A percentile compares a stretch with the other conserved stretches of the same genome.
These are phyloP conservation scores for Spatulosminthurus flaviceps DNA, from an alignment of 2,888 invertebrate genomes.

Conservation along the genomic window DNA sequence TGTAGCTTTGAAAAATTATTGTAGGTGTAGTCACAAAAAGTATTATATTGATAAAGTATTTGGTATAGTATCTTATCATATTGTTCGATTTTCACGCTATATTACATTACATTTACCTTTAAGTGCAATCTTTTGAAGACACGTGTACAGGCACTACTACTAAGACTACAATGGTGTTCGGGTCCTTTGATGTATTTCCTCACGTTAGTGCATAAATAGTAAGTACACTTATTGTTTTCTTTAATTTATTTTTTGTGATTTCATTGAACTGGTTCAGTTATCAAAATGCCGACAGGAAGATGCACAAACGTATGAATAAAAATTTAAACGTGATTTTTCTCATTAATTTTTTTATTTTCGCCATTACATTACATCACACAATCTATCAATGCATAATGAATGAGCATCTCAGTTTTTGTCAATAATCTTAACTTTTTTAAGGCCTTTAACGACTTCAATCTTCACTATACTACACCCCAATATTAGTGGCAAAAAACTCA, in stretches of 20 bases:
- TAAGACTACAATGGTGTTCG: conserved; percentile 13
- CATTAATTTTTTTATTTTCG: too few species aligned
- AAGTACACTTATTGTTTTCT: conserved; percentile 14
- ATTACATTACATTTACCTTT: too few species aligned
- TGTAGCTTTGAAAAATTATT: too few species aligned
- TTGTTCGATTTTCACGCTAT: conserved; percentile 8
- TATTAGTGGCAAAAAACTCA: too few species aligned
- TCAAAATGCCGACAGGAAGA: background rate
- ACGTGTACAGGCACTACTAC: background rate
- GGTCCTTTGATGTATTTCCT: conserved; percentile 14
- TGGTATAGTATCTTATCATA: background rate
- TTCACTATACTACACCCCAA: too few species aligned
- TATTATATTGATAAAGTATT: background rate
- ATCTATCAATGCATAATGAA: too few species aligned
- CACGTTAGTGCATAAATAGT: background rate
- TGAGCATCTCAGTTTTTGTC: too few species aligned
- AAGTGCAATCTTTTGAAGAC: background rate
- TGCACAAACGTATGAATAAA: conserved; percentile 1
- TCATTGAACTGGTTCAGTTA: conserved; percentile 7
- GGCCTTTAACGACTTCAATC: too few species aligned
- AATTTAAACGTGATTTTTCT: background rate
- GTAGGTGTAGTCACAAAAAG: conserved; percentile 7
- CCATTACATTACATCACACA: too few species aligned
- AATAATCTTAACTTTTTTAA: too few species aligned
- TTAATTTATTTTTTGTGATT: conserved; percentile 18